Conservation (phyloP, 2,113 vertebrate genomes). For the Ptychochromis oligacanthus region DNA sequence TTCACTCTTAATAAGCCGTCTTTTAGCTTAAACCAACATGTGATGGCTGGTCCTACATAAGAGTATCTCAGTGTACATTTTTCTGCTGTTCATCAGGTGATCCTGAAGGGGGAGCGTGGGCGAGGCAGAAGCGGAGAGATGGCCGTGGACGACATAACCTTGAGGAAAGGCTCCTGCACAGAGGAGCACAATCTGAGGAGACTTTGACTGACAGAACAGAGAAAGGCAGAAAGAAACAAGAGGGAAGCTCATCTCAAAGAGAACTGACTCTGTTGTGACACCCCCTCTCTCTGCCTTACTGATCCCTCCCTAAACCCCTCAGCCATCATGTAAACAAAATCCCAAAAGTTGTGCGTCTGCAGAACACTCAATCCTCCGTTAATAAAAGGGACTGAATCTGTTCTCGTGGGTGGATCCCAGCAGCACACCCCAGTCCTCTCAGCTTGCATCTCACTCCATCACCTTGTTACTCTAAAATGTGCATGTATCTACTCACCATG, state of each 20-base stretch:
- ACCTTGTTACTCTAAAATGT: slow-evolving; percentile 42
- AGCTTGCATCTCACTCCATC: slow-evolving; percentile 30
- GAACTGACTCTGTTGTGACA: slow-evolving; percentile 65
- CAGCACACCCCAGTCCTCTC: slow-evolving; percentile 30
- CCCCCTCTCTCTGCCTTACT: slow-evolving; percentile 44
- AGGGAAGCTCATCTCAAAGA: slow-evolving; percentile 62
- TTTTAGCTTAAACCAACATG: not conserved
- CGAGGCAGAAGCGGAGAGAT: slow-evolving; percentile 87
- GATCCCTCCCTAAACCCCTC: not conserved
- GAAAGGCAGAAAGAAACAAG: slow-evolving; percentile 28
- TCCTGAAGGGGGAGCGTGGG: slow-evolving; percentile 92
- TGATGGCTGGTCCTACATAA: not conserved
- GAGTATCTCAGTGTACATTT: not conserved
- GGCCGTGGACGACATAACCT: slow-evolving; percentile 90
- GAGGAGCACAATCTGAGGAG: slow-evolving; percentile 81
- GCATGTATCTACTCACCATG: slow-evolving; percentile 52
- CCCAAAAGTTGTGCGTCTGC: slow-evolving; percentile 11
- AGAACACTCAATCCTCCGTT: slow-evolving; percentile 42
- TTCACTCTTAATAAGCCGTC: not conserved
- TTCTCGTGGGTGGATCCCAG: slow-evolving; percentile 14
- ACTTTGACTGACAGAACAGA: slow-evolving; percentile 67
- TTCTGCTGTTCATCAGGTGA: slow-evolving; percentile 81
- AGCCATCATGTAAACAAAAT: slow-evolving; percentile 29
- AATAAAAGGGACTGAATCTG: slow-evolving; percentile 36
- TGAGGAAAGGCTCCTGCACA: slow-evolving; percentile 89